Percentiles rank a stretch among this genome's conserved stretches.
Evolutionary conservation across 2,113 vertebrate genomes (phyloP).

Genomic region (Lycaon pictus): DNA sequence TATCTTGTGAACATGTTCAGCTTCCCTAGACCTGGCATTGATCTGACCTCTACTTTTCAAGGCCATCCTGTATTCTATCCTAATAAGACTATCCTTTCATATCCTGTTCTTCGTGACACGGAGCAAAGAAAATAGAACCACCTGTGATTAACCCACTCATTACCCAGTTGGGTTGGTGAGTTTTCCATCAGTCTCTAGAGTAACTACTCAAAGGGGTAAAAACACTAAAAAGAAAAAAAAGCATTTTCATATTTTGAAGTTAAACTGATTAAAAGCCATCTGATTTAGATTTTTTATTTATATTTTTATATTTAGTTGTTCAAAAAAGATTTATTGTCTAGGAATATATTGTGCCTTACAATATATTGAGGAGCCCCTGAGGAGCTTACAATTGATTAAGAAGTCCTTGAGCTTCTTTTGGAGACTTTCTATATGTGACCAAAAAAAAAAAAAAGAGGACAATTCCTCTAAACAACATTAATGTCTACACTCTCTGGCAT

Average conservation of each 20-base stretch:
- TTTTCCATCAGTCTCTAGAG: neutral
- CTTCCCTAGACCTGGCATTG: neutral
- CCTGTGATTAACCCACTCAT: neutral
- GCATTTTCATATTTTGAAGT: neutral
- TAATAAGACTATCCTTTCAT: neutral
- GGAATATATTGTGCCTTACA: neutral
- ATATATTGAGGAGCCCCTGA: neutral
- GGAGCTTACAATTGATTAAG: neutral
- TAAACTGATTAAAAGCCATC: slow-evolving; percentile 6
- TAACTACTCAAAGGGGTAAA: neutral
- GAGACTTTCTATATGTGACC: neutral
- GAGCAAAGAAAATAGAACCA: neutral
- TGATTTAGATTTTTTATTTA: neutral
- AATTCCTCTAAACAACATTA: neutral
- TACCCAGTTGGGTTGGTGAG: neutral
- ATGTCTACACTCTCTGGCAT: neutral
- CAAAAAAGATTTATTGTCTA: neutral
- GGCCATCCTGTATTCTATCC: neutral
- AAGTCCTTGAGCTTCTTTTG: slow-evolving; percentile 8
- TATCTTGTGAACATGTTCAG: neutral
- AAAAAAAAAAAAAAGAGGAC: neutral
- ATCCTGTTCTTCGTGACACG: neutral
- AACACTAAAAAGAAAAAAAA: neutral
- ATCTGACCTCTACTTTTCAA: neutral
- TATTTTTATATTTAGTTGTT: neutral